phyloP scores from a whole-genome alignment of 2,888 invertebrate species.

The Atherix ibis region DNA sequence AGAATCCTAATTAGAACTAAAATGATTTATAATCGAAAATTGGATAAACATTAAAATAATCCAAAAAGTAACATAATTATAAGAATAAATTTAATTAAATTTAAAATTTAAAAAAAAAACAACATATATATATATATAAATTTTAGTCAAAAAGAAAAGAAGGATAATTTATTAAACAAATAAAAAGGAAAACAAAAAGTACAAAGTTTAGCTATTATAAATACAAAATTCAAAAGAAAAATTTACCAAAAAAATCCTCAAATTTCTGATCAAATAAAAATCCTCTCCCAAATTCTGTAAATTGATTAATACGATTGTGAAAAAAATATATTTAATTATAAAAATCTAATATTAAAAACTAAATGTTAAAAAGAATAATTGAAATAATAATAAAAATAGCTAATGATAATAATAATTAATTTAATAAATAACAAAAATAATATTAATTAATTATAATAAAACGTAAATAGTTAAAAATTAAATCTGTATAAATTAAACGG shows the following conservation, averaged over 20 bases:
- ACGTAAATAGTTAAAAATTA: conserved; percentile 2
- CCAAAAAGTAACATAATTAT: too few species aligned
- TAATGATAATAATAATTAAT: conserved; percentile 3
- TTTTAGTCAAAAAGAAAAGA: too few species aligned
- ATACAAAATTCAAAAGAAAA: conserved; percentile 1
- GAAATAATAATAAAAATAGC: conserved; percentile 4
- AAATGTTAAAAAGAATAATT: conserved; percentile 4
- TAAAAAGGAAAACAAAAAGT: too few species aligned
- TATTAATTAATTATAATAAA: background rate
- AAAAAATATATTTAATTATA: background rate
- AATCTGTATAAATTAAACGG: conserved; percentile 9
- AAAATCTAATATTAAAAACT: background rate
- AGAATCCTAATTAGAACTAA: too few species aligned
- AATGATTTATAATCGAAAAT: too few species aligned
- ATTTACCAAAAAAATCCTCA: background rate
- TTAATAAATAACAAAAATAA: conserved; percentile 1
- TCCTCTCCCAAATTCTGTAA: background rate
- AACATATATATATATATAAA: too few species aligned
- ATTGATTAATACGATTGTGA: background rate
- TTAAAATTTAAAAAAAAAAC: too few species aligned
- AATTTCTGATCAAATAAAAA: too few species aligned
- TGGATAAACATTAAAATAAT: too few species aligned
- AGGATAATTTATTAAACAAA: too few species aligned
- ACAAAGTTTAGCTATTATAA: conserved; percentile 6
- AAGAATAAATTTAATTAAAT: too few species aligned